These are phyloP conservation scores for Scyliorhinus canicula DNA, from an alignment of 2,797 vertebrate species.

Conservation along the genomic window DNA sequence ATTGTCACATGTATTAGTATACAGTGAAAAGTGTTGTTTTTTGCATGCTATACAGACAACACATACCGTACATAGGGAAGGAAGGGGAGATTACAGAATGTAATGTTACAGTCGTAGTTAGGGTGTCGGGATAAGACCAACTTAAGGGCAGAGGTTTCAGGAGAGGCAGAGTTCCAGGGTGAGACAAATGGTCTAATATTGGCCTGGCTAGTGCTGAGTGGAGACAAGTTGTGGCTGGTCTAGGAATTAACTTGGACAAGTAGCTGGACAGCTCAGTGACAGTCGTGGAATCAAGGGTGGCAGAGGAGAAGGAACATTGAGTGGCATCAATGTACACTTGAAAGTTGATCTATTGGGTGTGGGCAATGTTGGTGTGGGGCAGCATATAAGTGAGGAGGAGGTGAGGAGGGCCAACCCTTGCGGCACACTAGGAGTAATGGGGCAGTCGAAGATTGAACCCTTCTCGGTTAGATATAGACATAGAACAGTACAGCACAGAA, in stretches of 20 bases:
- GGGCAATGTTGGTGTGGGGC: not conserved
- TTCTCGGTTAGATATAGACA: not conserved
- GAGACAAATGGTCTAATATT: not conserved
- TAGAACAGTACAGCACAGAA: too few species aligned
- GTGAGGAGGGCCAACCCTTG: not conserved
- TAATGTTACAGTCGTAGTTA: too few species aligned
- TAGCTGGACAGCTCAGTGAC: not conserved
- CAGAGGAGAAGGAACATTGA: not conserved
- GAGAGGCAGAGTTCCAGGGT: not conserved
- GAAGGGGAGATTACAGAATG: too few species aligned
- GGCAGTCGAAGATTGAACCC: not conserved
- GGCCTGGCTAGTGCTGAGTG: not conserved
- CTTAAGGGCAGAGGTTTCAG: not conserved
- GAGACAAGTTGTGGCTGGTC: not conserved
- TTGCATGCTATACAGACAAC: too few species aligned
- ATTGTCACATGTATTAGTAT: too few species aligned
- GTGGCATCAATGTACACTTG: not conserved
- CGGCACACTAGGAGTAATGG: not conserved
- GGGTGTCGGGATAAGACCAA: too few species aligned
- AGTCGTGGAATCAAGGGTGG: not conserved
- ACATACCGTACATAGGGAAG: too few species aligned
- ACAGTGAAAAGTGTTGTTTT: too few species aligned
- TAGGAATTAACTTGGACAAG: not conserved
- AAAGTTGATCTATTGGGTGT: not conserved
- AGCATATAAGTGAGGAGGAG: not conserved